phyloP scores from a whole-genome alignment of 2,888 invertebrate genomes.

The Drosophila mettleri region DNA sequence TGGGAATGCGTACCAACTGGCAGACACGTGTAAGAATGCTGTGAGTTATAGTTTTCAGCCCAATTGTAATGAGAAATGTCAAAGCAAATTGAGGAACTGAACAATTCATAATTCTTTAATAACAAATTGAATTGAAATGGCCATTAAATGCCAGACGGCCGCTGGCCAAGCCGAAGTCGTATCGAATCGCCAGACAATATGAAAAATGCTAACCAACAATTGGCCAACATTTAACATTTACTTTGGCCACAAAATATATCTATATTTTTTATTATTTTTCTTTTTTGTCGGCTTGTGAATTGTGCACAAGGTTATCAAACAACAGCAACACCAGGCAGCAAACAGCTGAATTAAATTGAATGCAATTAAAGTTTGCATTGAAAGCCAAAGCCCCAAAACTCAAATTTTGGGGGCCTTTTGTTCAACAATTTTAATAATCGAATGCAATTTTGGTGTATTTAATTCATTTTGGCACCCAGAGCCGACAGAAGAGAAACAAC shows the following conservation, averaged over 20 bases:
- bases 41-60: constrained; percentile 13
- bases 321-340: constrained; percentile 21
- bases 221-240: constrained; percentile 77
- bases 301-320: constrained; percentile 80
- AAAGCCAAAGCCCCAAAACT: constrained; percentile 56
- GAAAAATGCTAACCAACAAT: constrained; percentile 58
- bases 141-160: constrained; percentile 33
- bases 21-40: constrained; percentile 44
- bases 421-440: constrained; percentile 71
- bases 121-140: constrained; percentile 32
- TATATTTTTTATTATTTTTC: constrained; percentile 34
- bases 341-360: constrained; percentile 64
- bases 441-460: constrained; percentile 64
- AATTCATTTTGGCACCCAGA: constrained; percentile 41
- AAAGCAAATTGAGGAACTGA: constrained; percentile 58
- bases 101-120: constrained; percentile 18
- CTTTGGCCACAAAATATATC: constrained; percentile 66
- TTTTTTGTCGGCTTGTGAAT: constrained; percentile 61
- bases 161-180: constrained; percentile 20
- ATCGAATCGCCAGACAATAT: constrained; percentile 22
- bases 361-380: constrained; percentile 81
- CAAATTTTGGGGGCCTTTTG: constrained; percentile 56
- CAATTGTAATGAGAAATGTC: constrained; percentile 50
- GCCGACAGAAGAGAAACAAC: constrained; percentile 11
- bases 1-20: constrained; percentile 62